phyloP scores from a whole-genome alignment of 2,797 vertebrate genomes.

The Neopelma chrysocephalum region DNA sequence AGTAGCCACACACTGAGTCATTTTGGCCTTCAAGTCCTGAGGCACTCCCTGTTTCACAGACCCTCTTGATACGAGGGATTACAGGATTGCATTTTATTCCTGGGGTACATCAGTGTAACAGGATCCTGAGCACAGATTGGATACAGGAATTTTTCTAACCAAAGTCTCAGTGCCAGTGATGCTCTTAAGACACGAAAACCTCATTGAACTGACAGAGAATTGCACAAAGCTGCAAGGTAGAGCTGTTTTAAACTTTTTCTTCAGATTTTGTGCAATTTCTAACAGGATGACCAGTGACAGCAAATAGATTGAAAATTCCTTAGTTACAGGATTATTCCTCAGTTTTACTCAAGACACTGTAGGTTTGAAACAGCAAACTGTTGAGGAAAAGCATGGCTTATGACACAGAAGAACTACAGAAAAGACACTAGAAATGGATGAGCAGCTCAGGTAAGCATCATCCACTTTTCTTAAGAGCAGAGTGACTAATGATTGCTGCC shows the following conservation, averaged over 20 bases:
- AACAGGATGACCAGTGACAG: background rate
- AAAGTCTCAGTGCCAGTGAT: background rate
- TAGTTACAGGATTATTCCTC: background rate
- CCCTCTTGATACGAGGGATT: background rate
- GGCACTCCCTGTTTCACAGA: background rate
- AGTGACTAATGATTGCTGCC: background rate
- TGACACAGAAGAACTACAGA: background rate
- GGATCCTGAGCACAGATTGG: background rate
- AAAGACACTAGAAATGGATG: background rate
- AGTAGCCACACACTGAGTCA: background rate
- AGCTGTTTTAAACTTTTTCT: background rate
- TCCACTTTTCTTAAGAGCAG: background rate
- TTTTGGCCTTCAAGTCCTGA: background rate
- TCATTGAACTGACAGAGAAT: background rate
- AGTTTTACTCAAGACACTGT: background rate
- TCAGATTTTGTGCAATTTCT: background rate
- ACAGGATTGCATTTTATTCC: background rate
- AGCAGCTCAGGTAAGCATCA: background rate
- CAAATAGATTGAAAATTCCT: background rate
- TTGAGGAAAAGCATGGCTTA: background rate
- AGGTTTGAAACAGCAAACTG: background rate
- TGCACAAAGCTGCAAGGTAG: background rate
- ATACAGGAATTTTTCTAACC: background rate
- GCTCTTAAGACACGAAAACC: background rate
- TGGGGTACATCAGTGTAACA: accelerated